Evolutionary conservation across 1,140 invertebrate genomes (phyloP), one percentile per base, ranked within the genome.

Genomic region (Drosophila bocki): DNA sequence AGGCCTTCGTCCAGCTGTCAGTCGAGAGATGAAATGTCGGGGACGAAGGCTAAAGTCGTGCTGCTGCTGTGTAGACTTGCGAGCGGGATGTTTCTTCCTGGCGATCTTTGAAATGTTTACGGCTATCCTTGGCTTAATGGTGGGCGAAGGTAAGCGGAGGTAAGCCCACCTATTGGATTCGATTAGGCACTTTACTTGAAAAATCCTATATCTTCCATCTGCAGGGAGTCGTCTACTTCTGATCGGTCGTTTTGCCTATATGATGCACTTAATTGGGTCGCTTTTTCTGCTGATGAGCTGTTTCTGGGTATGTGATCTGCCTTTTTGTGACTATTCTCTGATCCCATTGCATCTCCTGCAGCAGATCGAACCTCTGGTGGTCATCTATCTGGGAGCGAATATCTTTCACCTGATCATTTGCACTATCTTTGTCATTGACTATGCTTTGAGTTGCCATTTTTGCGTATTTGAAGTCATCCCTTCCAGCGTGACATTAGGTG

Each of bases 221-320:
- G 1, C 33, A 70, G 53, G 9, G 9, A 19, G 3, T 59, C 8
- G 8, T 0, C 26, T 75, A 9, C 50, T 48, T 12, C 0, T 70
- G 0, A 2, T 81, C 9, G 26, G 17, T 29, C 69, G 82, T 0
- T 1, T 65, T 8, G 82, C 33, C 9, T 81, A 47, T 37, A 35
- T 80, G 72, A 7, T 63, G 3, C 67, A 85, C 11, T 29, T 85
- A 1, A 9, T 85, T 17, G 74, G 78, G n/a, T 75, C 74, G 0
- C 50, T 53, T 32, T 58, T 62, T 3, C 51, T 85, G 4, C 22
- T 85, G 3, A 70, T 70, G 6, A 76, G 74, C 64, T 51, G 35
- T 3, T 39, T 68, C 13, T 53, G 37, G 39, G 81, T 83, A 82
- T 41, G 13, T 48, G 12, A 7, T 51, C 8, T 22, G 8, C 1